Evolutionary conservation across 2,113 vertebrate genomes (phyloP).

Genomic region (Cavia aperea): DNA sequence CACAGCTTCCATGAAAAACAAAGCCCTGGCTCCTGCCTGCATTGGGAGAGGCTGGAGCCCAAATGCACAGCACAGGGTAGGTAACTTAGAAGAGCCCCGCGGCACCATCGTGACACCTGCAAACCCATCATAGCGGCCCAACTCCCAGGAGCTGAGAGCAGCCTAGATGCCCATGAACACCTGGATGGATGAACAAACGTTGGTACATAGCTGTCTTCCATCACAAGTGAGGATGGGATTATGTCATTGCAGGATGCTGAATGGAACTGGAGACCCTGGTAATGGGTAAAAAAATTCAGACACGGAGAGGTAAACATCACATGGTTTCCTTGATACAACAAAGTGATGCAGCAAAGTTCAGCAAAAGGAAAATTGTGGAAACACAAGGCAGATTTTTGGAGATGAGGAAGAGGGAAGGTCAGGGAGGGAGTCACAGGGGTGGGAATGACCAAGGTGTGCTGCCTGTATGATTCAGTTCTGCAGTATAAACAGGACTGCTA

Average conservation of each 20-base stretch:
- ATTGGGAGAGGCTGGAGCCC: background rate
- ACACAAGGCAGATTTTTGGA: background rate
- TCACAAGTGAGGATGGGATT: background rate
- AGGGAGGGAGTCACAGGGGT: background rate
- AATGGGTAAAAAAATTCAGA: background rate
- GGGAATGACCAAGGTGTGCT: background rate
- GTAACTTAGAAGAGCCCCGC: background rate
- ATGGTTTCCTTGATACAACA: background rate
- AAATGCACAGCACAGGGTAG: too few species aligned
- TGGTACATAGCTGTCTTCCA: too few species aligned
- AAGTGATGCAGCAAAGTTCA: background rate
- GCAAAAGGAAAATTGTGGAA: background rate
- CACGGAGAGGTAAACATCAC: background rate
- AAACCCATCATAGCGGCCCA: background rate
- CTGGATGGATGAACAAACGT: background rate
- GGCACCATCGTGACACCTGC: too few species aligned
- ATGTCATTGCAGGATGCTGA: background rate
- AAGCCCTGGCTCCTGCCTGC: background rate
- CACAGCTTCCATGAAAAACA: too few species aligned
- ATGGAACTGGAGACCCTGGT: background rate
- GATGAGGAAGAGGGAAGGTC: background rate
- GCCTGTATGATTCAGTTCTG: background rate
- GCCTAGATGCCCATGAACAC: background rate
- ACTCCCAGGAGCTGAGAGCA: background rate
- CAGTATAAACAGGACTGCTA: background rate